Conservation (phyloP, 1,140 invertebrate species). For the Homarus americanus region DNA sequence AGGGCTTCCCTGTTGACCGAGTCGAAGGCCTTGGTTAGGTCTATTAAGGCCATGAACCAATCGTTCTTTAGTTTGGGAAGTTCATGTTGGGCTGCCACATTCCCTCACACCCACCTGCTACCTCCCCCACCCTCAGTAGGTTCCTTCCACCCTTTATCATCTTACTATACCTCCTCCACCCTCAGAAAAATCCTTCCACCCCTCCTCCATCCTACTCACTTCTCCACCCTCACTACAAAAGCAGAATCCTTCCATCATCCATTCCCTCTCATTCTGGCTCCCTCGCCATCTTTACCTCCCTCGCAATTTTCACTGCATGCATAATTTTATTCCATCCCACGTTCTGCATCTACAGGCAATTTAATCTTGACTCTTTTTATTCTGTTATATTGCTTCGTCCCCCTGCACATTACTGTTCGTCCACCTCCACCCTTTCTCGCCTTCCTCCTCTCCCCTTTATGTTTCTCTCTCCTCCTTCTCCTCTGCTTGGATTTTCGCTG, state of each 20-base stretch:
- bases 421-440: no score
- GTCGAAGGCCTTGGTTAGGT: no score
- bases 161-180: not conserved
- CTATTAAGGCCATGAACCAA: no score
- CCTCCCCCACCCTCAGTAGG: no score
- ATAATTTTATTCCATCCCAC: not conserved
- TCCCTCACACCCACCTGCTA: no score
- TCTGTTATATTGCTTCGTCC: not conserved
- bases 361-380: not conserved
- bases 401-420: not conserved
- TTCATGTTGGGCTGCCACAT: no score
- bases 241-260: not conserved
- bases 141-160: not conserved
- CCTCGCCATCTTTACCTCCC: not conserved
- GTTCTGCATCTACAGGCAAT: not conserved
- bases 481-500: no score
- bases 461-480: no score
- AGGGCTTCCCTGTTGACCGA: no score
- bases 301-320: not conserved
- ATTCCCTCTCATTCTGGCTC: not conserved
- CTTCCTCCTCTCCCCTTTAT: no score
- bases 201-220: not conserved
- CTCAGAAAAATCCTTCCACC: not conserved
- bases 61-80: no score
- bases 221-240: not conserved